Percentiles rank a stretch among this genome's conserved stretches.
phyloP scores from a whole-genome alignment of 1,140 invertebrate genomes.

The Drosophila azteca region DNA sequence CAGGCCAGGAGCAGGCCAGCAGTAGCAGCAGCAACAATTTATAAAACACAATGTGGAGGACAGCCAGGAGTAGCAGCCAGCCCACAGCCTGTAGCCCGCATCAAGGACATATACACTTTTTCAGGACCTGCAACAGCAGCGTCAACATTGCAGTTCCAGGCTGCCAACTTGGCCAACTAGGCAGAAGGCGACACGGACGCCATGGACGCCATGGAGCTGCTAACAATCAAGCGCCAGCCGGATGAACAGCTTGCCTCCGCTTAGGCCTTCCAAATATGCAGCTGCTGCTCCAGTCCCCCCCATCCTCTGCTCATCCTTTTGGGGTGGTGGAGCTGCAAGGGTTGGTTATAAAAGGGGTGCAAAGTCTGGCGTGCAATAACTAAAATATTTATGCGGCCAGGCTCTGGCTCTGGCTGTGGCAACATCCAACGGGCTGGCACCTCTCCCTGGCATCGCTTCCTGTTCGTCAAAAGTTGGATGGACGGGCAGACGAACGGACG shows the following conservation, averaged over 20 bases:
- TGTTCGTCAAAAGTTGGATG: slow-evolving; percentile 64
- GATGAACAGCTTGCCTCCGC: slow-evolving; percentile 64
- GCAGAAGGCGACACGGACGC: slow-evolving; percentile 27
- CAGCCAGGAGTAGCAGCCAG: slow-evolving; percentile 3
- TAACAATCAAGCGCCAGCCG: slow-evolving; percentile 73
- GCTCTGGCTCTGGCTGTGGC: slow-evolving; percentile 35
- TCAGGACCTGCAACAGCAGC: slow-evolving; percentile 66
- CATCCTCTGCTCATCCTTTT: no score
- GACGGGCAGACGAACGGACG: not conserved
- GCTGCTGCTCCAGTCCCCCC: slow-evolving; percentile 12
- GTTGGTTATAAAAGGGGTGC: not conserved
- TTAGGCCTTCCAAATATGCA: slow-evolving; percentile 69
- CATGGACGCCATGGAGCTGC: slow-evolving; percentile 20
- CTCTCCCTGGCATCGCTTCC: slow-evolving; percentile 20
- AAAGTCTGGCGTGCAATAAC: slow-evolving; percentile 59
- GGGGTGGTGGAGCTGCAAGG: no score
- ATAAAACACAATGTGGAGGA: slow-evolving; percentile 28
- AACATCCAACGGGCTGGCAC: slow-evolving; percentile 44
- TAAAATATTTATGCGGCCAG: slow-evolving; percentile 77
- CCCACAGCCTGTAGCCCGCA: slow-evolving; percentile 33
- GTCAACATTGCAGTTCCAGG: slow-evolving; percentile 67
- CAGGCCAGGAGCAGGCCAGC: not conserved
- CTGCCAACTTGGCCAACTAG: slow-evolving; percentile 73
- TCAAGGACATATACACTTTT: slow-evolving; percentile 23
- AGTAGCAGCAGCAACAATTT: no score